Evolutionary conservation across 2,797 vertebrate species (phyloP).

Genomic region (Vultur gryphus): DNA sequence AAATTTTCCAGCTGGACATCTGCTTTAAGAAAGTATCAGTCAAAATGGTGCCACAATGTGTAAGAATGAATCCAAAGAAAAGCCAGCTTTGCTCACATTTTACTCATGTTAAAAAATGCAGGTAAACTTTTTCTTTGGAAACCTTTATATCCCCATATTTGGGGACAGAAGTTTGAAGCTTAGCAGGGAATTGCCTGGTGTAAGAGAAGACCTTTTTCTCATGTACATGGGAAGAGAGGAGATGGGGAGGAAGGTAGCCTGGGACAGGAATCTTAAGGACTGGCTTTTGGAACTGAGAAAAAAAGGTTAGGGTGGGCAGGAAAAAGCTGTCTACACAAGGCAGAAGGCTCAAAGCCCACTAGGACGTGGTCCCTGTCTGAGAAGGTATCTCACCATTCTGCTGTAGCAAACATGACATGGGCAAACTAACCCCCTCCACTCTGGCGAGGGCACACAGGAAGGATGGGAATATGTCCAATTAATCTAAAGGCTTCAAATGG

Average conservation of each 20-base stretch:
- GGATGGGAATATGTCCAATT: neutral
- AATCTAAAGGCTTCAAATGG: neutral
- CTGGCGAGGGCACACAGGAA: neutral
- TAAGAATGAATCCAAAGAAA: neutral
- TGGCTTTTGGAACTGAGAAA: neutral
- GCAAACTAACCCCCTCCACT: neutral
- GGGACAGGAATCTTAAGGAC: neutral
- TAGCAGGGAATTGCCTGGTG: neutral
- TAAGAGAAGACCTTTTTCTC: neutral
- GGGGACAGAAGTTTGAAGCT: neutral
- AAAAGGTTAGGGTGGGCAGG: neutral
- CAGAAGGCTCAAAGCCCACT: neutral
- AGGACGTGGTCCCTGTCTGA: neutral
- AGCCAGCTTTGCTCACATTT: neutral
- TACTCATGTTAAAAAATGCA: neutral
- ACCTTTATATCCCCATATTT: neutral
- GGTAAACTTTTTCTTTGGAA: neutral
- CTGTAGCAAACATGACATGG: neutral
- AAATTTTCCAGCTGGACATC: constrained; percentile 23
- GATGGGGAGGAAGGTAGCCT: neutral
- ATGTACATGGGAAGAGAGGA: neutral
- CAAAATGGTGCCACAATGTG: neutral
- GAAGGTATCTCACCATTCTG: neutral
- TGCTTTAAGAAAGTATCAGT: neutral
- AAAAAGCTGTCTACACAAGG: neutral